Evolutionary conservation across 2,888 invertebrate species (phyloP).

Genomic region (Carabus problematicus): DNA sequence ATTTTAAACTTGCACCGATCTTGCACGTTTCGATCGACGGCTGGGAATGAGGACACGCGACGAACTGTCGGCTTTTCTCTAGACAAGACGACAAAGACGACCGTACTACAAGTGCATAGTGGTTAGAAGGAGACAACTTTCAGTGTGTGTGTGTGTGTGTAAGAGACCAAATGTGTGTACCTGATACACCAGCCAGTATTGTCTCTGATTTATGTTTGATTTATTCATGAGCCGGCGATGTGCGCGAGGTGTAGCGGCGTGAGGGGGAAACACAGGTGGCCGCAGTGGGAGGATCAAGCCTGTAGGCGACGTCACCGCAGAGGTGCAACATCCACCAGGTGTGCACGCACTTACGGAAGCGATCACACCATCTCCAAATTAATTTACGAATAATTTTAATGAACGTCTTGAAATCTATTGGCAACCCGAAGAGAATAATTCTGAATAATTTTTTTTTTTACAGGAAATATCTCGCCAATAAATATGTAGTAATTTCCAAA

Average conservation of each 20-base stretch:
- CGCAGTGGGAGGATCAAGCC: slow-evolving; percentile 29
- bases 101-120: not conserved
- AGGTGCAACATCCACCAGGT: slow-evolving; percentile 20
- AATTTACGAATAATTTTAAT: slow-evolving; percentile 15
- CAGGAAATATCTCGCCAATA: no score
- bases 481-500: no score
- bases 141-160: no score
- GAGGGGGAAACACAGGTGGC: slow-evolving; percentile 26
- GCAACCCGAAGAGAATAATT: not conserved
- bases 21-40: not conserved
- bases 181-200: not conserved
- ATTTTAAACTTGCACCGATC: no score
- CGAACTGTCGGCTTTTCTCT: not conserved
- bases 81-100: not conserved
- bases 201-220: slow-evolving; percentile 31
- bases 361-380: slow-evolving; percentile 2
- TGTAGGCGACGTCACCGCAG: slow-evolving; percentile 16
- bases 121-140: not conserved
- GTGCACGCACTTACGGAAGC: not conserved
- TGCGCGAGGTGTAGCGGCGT: not conserved
- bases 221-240: slow-evolving; percentile 28
- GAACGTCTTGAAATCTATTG: slow-evolving; percentile 13
- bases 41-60: slow-evolving; percentile 6
- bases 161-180: not conserved
- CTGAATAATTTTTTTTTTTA: slow-evolving; percentile 2